A percentile compares a stretch with the other conserved stretches of the same genome.
These are phyloP conservation scores for Ostrea edulis DNA, from an alignment of 1,140 invertebrate genomes.

Conservation along the genomic window DNA sequence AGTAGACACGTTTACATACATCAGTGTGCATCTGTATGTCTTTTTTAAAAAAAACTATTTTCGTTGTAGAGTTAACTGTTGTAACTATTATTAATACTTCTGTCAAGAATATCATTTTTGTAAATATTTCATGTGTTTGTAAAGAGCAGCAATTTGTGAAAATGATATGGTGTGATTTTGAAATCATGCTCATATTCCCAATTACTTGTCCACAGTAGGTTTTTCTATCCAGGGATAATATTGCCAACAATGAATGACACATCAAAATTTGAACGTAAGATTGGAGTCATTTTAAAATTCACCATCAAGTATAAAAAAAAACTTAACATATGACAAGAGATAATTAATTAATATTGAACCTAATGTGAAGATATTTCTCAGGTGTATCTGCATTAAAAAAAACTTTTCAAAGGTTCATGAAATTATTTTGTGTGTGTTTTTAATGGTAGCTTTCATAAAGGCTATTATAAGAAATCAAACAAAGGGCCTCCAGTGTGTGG, in stretches of 20 bases:
- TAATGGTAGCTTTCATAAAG: background rate
- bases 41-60: background rate
- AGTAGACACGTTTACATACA: background rate
- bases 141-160: conserved; percentile 2
- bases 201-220: background rate
- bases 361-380: background rate
- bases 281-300: background rate
- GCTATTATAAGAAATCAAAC: background rate
- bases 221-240: background rate
- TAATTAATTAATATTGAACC: background rate
- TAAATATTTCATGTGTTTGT: conserved; percentile 10
- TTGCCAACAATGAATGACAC: conserved; percentile 14
- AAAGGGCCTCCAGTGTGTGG: background rate
- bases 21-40: background rate
- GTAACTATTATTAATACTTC: background rate
- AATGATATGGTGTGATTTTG: conserved; percentile 11
- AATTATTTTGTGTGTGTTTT: too few relatives aligned
- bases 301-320: background rate
- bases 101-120: background rate
- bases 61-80: background rate
- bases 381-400: background rate
- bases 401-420: too few relatives aligned
- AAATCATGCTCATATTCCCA: background rate
- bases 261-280: background rate
- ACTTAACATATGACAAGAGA: background rate